Base-by-base conservation (phyloP, 2,113 vertebrate species). In the Tringa solitaria region DNA sequence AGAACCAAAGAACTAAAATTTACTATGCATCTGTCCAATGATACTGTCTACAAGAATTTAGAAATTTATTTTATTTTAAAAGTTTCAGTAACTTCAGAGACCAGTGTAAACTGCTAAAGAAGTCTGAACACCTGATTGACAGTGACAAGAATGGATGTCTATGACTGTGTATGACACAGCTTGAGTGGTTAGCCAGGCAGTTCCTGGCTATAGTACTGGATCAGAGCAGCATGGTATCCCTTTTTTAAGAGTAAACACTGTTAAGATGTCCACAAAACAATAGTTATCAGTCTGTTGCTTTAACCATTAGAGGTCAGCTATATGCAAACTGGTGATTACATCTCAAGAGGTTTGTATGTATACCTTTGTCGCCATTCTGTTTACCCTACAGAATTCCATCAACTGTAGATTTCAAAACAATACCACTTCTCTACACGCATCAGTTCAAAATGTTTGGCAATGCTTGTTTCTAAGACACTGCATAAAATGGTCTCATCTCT, bases 371-470 rank as follows among this genome's bases (percentile, higher is more conserved):
- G 37, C 2, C 1, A n/a, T 74, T 30, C 22, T 50, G 27, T 6
- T 6, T 28, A 50, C 11, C 1, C 1, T 15, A 2, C 1, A 65
- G 7, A 3, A 70, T 20, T 24, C 12, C 17, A 69, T 26, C 68
- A 74, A 45, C 1, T 74, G 12, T 7, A 69, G 18, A 48, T 57
- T 57, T 74, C 56, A 59, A 73, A 94, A 23, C 35, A 81, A n/a
- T 10, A 89, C 3, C 43, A 14, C 11, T 61, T 70, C 56, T 84
- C 30, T 50, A 57, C 32, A 22, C 14, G 32, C 16, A 76, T 2
- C 11, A 64, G 61, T 23, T 9, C 3, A 61, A 68, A 77, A n/a
- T 2, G 21, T 35, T 61, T 69, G 30, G 19, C 23, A 15, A 12
- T 59, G 50, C 22, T 77, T 35, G 17, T 50, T 6, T 78, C 6